A percentile compares a stretch with the other conserved stretches of the same genome.
phyloP scores from a whole-genome alignment of 2,113 vertebrate genomes.

The Spea multiplicata region DNA sequence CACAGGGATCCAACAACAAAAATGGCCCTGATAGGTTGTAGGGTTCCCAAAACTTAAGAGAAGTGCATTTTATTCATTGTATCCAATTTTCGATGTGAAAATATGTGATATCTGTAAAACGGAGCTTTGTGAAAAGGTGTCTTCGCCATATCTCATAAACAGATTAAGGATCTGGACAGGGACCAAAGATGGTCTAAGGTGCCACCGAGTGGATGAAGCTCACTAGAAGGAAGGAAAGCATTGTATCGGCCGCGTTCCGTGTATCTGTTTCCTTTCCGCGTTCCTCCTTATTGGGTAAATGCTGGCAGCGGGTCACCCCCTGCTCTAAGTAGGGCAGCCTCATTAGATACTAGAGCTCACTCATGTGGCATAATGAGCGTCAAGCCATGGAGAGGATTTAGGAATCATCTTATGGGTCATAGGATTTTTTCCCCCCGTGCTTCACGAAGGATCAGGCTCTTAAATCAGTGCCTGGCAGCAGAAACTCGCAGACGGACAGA shows the following conservation, averaged over 20 bases:
- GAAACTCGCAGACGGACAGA: slow-evolving; percentile 1
- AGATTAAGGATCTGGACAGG: too few species aligned
- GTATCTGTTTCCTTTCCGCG: background rate
- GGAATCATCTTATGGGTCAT: slow-evolving; percentile 29
- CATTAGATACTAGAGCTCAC: slow-evolving; percentile 40
- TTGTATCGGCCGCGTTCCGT: background rate
- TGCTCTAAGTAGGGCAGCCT: slow-evolving; percentile 38
- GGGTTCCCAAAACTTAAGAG: too few species aligned
- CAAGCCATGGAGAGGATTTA: slow-evolving; percentile 46
- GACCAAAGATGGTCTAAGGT: too few species aligned
- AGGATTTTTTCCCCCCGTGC: slow-evolving; percentile 5
- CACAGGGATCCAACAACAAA: too few species aligned
- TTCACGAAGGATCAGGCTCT: slow-evolving; percentile 25
- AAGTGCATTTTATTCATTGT: too few species aligned
- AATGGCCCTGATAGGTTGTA: too few species aligned
- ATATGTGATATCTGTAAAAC: too few species aligned
- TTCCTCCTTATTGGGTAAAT: background rate
- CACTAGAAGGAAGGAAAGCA: too few species aligned
- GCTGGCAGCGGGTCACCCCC: background rate
- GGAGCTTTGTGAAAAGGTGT: too few species aligned
- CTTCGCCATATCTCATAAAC: too few species aligned
- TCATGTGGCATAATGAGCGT: slow-evolving; percentile 42
- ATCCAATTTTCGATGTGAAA: too few species aligned
- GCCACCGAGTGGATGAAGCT: too few species aligned
- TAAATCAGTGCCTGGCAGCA: slow-evolving; percentile 17